These are phyloP conservation scores for Melikaiella ostensackeni DNA, from an alignment of 2,888 invertebrate species.

Conservation along the genomic window DNA sequence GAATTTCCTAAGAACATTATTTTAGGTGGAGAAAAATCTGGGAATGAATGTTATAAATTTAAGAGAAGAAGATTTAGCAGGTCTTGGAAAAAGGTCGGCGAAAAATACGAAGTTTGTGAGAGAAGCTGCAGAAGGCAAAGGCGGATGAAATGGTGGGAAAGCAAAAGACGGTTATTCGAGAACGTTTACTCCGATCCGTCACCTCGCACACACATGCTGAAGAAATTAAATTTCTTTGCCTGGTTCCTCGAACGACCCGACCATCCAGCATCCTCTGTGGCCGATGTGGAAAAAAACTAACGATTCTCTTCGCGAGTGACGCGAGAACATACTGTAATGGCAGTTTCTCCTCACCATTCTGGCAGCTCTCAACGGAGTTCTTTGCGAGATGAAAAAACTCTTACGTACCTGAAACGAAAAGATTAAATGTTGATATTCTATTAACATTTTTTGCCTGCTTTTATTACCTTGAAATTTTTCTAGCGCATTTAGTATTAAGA, in stretches of 20 bases:
- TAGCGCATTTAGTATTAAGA: too few relatives aligned
- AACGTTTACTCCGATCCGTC: slow-evolving; percentile 58
- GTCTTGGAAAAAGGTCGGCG: neutral
- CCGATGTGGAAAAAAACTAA: slow-evolving; percentile 21
- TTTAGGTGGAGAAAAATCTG: slow-evolving; percentile 3
- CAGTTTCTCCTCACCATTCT: slow-evolving; percentile 7
- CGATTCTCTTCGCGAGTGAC: slow-evolving; percentile 30
- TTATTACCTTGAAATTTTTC: neutral
- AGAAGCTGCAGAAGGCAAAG: slow-evolving; percentile 34
- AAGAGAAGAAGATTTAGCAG: slow-evolving; percentile 21
- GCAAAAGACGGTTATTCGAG: slow-evolving; percentile 36
- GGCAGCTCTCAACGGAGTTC: neutral
- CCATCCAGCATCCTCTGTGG: slow-evolving; percentile 46
- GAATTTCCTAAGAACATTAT: slow-evolving; percentile 1
- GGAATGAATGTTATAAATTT: slow-evolving; percentile 14
- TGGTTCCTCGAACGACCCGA: slow-evolving; percentile 52
- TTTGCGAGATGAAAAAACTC: neutral
- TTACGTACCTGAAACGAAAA: slow-evolving; percentile 3
- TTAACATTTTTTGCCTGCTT: neutral
- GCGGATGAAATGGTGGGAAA: slow-evolving; percentile 36
- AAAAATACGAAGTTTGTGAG: slow-evolving; percentile 15
- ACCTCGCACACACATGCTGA: slow-evolving; percentile 67
- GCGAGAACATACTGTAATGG: slow-evolving; percentile 31
- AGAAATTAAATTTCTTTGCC: slow-evolving; percentile 70
- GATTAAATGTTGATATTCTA: slow-evolving; percentile 7